Percentiles rank a stretch among this genome's conserved stretches.
Evolutionary conservation across 2,113 vertebrate species (phyloP).

Genomic region (Gymnobelideus leadbeateri): DNA sequence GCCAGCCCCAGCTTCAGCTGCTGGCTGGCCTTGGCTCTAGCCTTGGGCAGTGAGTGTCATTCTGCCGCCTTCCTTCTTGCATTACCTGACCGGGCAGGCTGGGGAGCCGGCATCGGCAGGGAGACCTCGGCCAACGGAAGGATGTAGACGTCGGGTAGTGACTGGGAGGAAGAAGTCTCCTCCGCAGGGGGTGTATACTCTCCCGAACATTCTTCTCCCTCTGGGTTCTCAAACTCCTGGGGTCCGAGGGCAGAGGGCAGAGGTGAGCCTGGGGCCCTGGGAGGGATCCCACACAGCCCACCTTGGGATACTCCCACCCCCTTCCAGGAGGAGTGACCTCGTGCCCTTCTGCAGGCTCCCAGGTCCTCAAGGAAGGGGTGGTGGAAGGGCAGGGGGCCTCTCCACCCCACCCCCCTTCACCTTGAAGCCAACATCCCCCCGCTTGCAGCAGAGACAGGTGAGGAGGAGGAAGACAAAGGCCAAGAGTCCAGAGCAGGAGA

Average conservation of each 20-base stretch:
- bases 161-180: slow-evolving; percentile 94
- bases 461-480: slow-evolving; percentile 94
- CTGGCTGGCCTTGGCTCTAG: too few species aligned
- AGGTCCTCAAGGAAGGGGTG: not conserved
- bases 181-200: slow-evolving; percentile 93
- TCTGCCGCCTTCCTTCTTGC: too few species aligned
- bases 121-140: slow-evolving; percentile 88
- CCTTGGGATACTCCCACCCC: too few species aligned
- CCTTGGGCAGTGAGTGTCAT: too few species aligned
- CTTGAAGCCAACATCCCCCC: slow-evolving; percentile 94
- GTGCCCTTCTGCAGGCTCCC: not conserved
- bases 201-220: slow-evolving; percentile 93
- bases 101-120: slow-evolving; percentile 79
- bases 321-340: too few species aligned
- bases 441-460: slow-evolving; percentile 95
- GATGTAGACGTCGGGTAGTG: slow-evolving; percentile 94
- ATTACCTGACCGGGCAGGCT: slow-evolving; percentile 82
- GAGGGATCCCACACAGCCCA: not conserved
- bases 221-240: slow-evolving; percentile 95
- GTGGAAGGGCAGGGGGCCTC: slow-evolving; percentile 7
- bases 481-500: slow-evolving; percentile 94
- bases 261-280: slow-evolving; percentile 14
- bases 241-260: slow-evolving; percentile 8
- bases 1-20: too few species aligned
- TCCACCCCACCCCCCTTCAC: slow-evolving; percentile 85